phyloP scores from a whole-genome alignment of 2,113 vertebrate genomes.

The Bubo blakistoni region DNA sequence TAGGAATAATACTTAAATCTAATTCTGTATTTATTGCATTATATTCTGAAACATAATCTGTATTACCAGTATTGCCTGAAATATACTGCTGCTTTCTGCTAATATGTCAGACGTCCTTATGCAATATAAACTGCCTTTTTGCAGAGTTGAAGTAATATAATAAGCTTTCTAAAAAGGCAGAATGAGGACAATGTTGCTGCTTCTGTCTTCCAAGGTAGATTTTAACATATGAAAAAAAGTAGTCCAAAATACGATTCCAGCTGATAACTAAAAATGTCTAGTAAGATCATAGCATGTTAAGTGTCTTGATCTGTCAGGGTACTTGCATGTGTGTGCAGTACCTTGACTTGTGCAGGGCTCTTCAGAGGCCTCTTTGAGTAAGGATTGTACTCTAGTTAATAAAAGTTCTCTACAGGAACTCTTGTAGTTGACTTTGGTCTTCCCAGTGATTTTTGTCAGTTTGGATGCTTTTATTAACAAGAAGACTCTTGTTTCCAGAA shows the following conservation, averaged over 20 bases:
- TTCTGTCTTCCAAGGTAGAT: conserved; percentile 14
- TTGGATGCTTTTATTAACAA: background rate
- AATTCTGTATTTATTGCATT: background rate
- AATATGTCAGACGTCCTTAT: background rate
- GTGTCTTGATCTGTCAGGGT: background rate
- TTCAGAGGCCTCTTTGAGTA: background rate
- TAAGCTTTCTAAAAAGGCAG: conserved; percentile 38
- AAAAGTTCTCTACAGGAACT: background rate
- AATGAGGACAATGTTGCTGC: conserved; percentile 37
- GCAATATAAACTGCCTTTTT: background rate
- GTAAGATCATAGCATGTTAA: background rate
- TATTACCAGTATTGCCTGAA: background rate
- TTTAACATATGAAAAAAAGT: background rate
- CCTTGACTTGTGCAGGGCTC: background rate
- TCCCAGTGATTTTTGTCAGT: background rate
- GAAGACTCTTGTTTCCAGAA: background rate
- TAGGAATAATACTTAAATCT: background rate
- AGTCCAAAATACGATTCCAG: conserved; percentile 36
- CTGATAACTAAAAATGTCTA: conserved; percentile 26
- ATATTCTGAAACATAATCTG: background rate
- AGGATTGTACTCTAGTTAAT: background rate
- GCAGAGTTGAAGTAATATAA: background rate
- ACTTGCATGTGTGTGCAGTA: background rate
- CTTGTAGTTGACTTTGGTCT: background rate
- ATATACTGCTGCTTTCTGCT: background rate